Evolutionary conservation across 1,140 invertebrate species (phyloP).

Genomic region (Pogonomyrmex californicus): DNA sequence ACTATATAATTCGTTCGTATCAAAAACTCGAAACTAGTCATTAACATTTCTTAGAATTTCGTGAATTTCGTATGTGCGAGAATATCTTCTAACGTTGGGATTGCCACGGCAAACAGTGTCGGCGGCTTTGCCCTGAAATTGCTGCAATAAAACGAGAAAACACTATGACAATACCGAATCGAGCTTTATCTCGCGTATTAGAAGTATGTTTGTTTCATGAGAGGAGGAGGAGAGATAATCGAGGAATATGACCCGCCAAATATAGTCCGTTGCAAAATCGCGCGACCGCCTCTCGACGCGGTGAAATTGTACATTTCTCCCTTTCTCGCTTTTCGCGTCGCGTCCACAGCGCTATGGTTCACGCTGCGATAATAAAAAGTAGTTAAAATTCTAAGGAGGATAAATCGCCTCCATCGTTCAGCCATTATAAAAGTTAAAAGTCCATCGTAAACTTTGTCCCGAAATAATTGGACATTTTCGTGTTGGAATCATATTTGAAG

Average conservation of each 20-base stretch:
- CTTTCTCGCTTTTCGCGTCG: slow-evolving; percentile 7
- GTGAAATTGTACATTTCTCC: slow-evolving; percentile 45
- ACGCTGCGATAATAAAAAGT: neutral
- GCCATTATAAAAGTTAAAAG: neutral
- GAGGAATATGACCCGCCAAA: slow-evolving; percentile 27
- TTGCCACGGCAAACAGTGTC: neutral
- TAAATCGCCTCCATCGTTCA: neutral
- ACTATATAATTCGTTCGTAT: neutral
- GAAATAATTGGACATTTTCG: neutral
- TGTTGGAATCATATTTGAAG: neutral
- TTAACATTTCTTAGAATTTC: neutral
- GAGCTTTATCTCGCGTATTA: slow-evolving; percentile 31
- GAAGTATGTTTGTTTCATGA: neutral
- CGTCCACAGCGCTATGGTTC: neutral
- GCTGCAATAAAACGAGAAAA: slow-evolving; percentile 20
- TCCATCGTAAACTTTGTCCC: neutral
- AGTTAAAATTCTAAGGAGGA: neutral
- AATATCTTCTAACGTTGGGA: neutral
- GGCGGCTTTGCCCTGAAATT: neutral
- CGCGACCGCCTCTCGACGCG: neutral
- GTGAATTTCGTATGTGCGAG: neutral
- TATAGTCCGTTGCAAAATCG: slow-evolving; percentile 56
- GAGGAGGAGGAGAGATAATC: slow-evolving; percentile 9
- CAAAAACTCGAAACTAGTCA: neutral
- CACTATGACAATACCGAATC: neutral